Evolutionary conservation across 2,797 vertebrate species (phyloP).

Genomic region (Centropyge bicolor): DNA sequence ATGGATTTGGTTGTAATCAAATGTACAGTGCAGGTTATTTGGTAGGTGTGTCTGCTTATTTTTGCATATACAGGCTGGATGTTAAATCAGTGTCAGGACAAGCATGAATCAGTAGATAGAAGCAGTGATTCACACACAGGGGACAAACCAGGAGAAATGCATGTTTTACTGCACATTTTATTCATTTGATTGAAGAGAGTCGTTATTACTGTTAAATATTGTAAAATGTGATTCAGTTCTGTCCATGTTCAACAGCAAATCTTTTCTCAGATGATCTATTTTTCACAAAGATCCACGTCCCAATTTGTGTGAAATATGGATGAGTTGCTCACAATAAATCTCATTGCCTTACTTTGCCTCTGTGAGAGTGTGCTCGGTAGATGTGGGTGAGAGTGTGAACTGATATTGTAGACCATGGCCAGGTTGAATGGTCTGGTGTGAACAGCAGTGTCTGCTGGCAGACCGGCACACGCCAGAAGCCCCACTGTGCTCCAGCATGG

Average conservation of each 20-base stretch:
- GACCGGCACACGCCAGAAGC: constrained; percentile 44
- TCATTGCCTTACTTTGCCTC: neutral
- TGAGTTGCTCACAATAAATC: constrained; percentile 12
- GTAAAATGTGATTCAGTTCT: neutral
- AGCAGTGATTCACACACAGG: neutral
- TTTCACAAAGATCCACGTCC: neutral
- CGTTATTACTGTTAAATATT: neutral
- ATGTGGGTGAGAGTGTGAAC: constrained; percentile 29
- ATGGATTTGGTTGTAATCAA: constrained; percentile 47
- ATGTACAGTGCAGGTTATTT: constrained; percentile 25
- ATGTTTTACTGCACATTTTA: neutral
- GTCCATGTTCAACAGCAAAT: neutral
- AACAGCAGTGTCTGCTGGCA: constrained; percentile 38
- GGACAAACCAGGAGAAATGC: neutral
- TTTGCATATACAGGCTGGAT: constrained; percentile 15
- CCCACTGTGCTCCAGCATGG: constrained; percentile 30
- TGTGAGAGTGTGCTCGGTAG: neutral
- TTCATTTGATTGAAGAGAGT: neutral
- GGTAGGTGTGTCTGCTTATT: constrained; percentile 22
- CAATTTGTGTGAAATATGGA: neutral
- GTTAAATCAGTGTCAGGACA: constrained; percentile 7
- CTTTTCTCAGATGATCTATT: neutral
- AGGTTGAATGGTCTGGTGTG: constrained; percentile 34
- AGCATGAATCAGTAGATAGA: neutral
- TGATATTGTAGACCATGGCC: neutral